Conservation (phyloP, 2,888 invertebrate species). For the Hemistola chrysoprasaria region DNA sequence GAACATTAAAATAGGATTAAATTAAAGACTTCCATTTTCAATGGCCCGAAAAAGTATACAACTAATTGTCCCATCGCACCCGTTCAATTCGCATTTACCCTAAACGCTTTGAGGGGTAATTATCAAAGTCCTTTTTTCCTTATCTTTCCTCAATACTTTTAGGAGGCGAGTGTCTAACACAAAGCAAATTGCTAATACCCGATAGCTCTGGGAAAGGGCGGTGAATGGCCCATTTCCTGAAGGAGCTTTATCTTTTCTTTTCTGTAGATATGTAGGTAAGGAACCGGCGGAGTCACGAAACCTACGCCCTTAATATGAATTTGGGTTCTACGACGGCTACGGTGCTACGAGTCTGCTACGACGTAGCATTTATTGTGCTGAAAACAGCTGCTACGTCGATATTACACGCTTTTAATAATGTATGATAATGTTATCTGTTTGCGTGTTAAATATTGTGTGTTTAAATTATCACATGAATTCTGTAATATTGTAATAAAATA, state of each 20-base stretch:
- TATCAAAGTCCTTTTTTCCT: slow-evolving; percentile 56
- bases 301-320: slow-evolving; percentile 43
- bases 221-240: slow-evolving; percentile 68
- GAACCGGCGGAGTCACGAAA: slow-evolving; percentile 38
- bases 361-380: not conserved
- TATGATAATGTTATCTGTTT: too few species aligned
- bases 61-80: slow-evolving; percentile 49
- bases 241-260: slow-evolving; percentile 63
- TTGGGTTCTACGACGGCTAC: slow-evolving; percentile 22
- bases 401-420: too few species aligned
- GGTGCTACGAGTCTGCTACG: slow-evolving; percentile 10
- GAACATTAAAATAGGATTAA: slow-evolving; percentile 27
- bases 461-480: too few species aligned
- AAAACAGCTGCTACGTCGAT: not conserved
- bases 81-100: slow-evolving; percentile 54
- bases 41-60: slow-evolving; percentile 38
- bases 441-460: too few species aligned
- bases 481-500: too few species aligned
- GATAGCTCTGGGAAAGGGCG: slow-evolving; percentile 63
- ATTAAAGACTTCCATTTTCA: slow-evolving; percentile 31
- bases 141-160: slow-evolving; percentile 57
- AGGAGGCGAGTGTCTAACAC: slow-evolving; percentile 55
- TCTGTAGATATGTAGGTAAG: slow-evolving; percentile 32
- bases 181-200: slow-evolving; percentile 74
- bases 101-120: slow-evolving; percentile 60